phyloP scores from a whole-genome alignment of 2,113 vertebrate species.

The Formicarius rufipectus region DNA sequence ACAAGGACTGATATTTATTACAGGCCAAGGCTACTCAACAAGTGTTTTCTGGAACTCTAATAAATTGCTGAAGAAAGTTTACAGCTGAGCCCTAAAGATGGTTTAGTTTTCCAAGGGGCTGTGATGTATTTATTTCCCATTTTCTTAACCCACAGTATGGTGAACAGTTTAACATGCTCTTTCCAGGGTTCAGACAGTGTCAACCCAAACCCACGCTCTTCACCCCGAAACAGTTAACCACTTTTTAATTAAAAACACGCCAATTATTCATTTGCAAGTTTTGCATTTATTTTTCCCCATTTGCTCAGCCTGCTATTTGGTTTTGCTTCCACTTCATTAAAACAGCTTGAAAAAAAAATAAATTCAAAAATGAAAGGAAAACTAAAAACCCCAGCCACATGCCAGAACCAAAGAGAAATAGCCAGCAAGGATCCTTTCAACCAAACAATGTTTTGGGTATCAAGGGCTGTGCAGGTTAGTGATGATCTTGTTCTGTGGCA shows the following conservation, averaged over 20 bases:
- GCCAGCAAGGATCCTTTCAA: background rate
- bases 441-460: background rate
- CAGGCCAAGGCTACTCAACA: conserved; percentile 26
- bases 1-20: conserved; percentile 66
- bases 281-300: conserved; percentile 61
- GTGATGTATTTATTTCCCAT: conserved; percentile 69
- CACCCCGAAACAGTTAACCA: conserved; percentile 53
- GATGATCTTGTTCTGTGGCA: background rate
- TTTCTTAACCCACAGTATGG: conserved; percentile 60
- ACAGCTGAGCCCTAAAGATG: conserved; percentile 51
- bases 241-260: conserved; percentile 69
- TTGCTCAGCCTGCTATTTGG: conserved; percentile 38
- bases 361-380: background rate
- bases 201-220: conserved; percentile 54
- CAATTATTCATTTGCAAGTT: conserved; percentile 67
- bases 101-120: conserved; percentile 63
- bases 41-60: conserved; percentile 50
- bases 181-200: conserved; percentile 40
- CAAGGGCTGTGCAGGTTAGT: background rate
- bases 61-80: conserved; percentile 66
- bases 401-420: conserved; percentile 24
- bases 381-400: background rate
- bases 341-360: conserved; percentile 19
- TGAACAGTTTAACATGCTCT: conserved; percentile 45
- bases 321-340: conserved; percentile 65